Base-by-base conservation (phyloP, 2,113 vertebrate genomes). In the Manacus vitellinus region DNA sequence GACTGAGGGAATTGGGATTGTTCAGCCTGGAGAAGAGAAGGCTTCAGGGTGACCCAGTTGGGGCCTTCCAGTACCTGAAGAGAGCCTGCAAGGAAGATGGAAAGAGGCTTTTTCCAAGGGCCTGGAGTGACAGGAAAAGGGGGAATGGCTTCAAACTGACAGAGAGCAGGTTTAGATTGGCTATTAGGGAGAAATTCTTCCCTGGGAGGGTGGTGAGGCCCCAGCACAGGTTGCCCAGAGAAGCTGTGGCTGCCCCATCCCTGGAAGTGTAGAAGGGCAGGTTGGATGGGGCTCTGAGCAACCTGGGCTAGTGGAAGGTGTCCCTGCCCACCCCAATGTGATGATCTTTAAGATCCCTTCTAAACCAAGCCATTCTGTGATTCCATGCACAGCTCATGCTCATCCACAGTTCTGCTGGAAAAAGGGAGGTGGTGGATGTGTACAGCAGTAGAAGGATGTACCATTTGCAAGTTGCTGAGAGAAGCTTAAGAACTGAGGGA, bases 351-450 rank as follows among this genome's bases (percentile, higher is more conserved):
- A 33, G 10, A 8, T 41, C 18, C 24, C 14, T 52, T 78, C 75
- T 30, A n/a, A 17, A 2, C 31, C 47, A 22, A 3, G 4, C 2
- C 19, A n/a, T 52, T 63, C 47, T 16, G 9, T 43, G 30, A 12
- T 63, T 43, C 47, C 4, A 2, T 4, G 31, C 28, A 4, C 0
- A 2, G 59, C 14, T 81, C 19, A 25, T 0, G 0, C 13, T 11
- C 25, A 21, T 25, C 27, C 19, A 54, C 21, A 43, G 1, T 56
- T 78, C 51, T 71, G 33, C 49, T 81, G 88, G 62, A 54, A 44
- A 56, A 62, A 58, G 21, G 47, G n/a, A 52, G 23, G 4, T 55
- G 37, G 1, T 22, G 22, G 6, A 16, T 11, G 10, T 4, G 0
- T 27, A 5, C 4, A 5, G 31, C 8, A 41, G 20, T 8, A 39